Conservation (phyloP, 2,797 vertebrate species). For the Myotis myotis region DNA sequence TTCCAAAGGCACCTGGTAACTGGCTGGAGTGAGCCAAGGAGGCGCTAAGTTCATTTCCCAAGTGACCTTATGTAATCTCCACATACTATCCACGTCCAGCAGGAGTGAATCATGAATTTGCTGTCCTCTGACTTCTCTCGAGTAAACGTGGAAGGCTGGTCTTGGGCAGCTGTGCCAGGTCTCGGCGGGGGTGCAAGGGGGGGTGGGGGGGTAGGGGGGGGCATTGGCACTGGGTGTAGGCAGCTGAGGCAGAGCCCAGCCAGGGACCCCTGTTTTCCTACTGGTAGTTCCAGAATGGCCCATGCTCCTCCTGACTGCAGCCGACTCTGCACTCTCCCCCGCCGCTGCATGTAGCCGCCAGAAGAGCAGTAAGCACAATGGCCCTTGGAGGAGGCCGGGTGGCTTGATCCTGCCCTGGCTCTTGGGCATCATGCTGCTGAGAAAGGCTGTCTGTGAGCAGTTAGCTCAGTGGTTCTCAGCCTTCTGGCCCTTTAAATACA, state of each 20-base stretch:
- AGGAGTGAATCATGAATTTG: neutral
- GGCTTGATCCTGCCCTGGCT: neutral
- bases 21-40: neutral
- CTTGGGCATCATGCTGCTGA: neutral
- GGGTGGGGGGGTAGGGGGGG: too few relatives aligned
- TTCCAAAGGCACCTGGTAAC: neutral
- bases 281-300: neutral
- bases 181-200: neutral
- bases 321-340: neutral
- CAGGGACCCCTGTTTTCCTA: neutral
- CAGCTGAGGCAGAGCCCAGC: neutral
- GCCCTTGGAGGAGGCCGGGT: neutral
- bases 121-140: neutral
- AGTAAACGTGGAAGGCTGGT: neutral
- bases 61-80: neutral
- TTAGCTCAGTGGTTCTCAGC: neutral
- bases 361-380: neutral
- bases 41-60: neutral
- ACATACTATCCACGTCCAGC: neutral
- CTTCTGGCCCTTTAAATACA: too few relatives aligned
- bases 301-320: neutral
- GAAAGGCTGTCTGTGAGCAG: neutral
- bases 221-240: too few relatives aligned
- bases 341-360: neutral
- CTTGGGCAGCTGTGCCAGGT: neutral